Evolutionary conservation across 2,888 invertebrate species (phyloP).

Genomic region (Drosophila stalkeri): DNA sequence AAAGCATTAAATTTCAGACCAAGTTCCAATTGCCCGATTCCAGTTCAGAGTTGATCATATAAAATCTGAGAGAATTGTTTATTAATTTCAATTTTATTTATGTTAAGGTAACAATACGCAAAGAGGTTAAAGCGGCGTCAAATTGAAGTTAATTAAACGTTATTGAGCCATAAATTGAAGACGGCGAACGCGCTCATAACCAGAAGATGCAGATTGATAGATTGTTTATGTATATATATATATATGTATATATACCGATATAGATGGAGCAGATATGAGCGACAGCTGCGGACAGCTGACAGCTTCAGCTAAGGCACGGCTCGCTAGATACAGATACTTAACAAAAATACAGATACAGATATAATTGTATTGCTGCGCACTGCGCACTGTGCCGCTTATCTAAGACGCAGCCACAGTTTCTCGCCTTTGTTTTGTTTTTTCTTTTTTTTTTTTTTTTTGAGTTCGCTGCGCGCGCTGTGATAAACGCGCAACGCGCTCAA

Average conservation of each 20-base stretch:
- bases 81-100: constrained; percentile 46
- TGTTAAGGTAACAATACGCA: constrained; percentile 65
- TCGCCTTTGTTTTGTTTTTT: constrained; percentile 36
- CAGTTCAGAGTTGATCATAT: constrained; percentile 15
- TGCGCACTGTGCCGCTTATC: constrained; percentile 39
- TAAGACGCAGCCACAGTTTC: constrained; percentile 1
- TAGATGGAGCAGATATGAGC: constrained; percentile 19
- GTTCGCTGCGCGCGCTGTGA: constrained; percentile 25
- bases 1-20: constrained; percentile 44
- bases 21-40: constrained; percentile 26
- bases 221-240: constrained; percentile 1
- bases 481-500: constrained; percentile 36
- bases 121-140: constrained; percentile 54
- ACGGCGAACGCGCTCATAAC: background rate
- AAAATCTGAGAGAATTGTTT: constrained; percentile 32
- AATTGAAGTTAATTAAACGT: constrained; percentile 75
- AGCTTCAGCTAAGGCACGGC: constrained; percentile 22
- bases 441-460: background rate
- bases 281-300: constrained; percentile 41
- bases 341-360: constrained; percentile 16
- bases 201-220: constrained; percentile 8
- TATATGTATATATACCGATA: constrained; percentile 10
- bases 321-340: constrained; percentile 15
- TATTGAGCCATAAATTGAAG: constrained; percentile 50
- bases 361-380: background rate